phyloP scores from a whole-genome alignment of 2,888 invertebrate genomes.

The Phaonia tiefii region DNA sequence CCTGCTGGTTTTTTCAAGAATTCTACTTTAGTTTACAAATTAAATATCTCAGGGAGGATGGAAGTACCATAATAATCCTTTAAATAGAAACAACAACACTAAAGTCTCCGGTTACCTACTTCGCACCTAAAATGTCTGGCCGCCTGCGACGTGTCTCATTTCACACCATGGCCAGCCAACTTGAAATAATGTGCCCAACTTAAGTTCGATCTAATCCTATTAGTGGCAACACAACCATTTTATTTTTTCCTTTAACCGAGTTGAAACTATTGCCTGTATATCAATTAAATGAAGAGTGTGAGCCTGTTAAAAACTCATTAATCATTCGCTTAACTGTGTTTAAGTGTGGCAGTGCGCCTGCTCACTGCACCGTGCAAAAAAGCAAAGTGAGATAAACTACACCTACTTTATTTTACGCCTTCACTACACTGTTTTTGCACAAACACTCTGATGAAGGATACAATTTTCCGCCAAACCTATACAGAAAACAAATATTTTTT shows the following conservation, averaged over 20 bases:
- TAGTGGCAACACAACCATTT: too few relatives aligned
- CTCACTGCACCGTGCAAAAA: not conserved
- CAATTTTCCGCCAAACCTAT: slow-evolving; percentile 1
- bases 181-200: slow-evolving; percentile 4
- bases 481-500: slow-evolving; percentile 33
- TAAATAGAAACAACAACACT: not conserved
- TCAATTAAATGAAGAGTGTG: slow-evolving; percentile 77
- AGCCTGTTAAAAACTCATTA: slow-evolving; percentile 80
- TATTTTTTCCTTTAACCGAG: slow-evolving; percentile 70
- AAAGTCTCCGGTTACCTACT: slow-evolving; percentile 34
- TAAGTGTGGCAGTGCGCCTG: not conserved
- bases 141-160: slow-evolving; percentile 22
- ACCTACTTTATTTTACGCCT: slow-evolving; percentile 49
- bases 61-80: not conserved
- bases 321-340: slow-evolving; percentile 79
- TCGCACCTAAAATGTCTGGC: slow-evolving; percentile 31
- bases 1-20: slow-evolving; percentile 58
- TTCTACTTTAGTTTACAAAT: slow-evolving; percentile 54
- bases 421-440: slow-evolving; percentile 28
- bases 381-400: slow-evolving; percentile 56
- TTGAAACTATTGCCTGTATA: slow-evolving; percentile 49
- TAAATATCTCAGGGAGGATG: slow-evolving; percentile 40
- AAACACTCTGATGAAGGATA: not conserved
- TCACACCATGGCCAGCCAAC: slow-evolving; percentile 25
- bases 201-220: slow-evolving; percentile 72